These are phyloP conservation scores for Bufotes viridis DNA, from an alignment of 2,797 vertebrate genomes.

Conservation along the genomic window DNA sequence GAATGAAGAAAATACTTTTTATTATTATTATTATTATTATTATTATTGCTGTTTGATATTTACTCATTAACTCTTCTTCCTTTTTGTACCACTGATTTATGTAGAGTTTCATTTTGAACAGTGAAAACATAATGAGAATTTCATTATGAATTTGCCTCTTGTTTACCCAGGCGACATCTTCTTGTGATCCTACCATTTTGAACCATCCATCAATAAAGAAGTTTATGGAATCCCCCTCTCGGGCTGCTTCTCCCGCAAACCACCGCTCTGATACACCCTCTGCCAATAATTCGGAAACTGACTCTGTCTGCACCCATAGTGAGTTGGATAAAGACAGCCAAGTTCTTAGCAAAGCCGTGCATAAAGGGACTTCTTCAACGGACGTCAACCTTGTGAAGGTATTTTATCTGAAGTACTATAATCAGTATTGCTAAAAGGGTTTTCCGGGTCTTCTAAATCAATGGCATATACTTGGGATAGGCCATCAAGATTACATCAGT, in stretches of 20 bases:
- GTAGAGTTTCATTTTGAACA: neutral
- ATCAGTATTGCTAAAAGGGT: neutral
- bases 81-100: neutral
- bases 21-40: too few species aligned
- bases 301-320: conserved; percentile 89
- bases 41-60: neutral
- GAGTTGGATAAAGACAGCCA: conserved; percentile 86
- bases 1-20: neutral
- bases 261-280: conserved; percentile 94
- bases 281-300: conserved; percentile 89
- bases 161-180: conserved; percentile 78
- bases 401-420: neutral
- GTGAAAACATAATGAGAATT: neutral
- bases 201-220: conserved; percentile 97
- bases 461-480: too few species aligned
- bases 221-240: conserved; percentile 93
- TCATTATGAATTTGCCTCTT: conserved; percentile 22
- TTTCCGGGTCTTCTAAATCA: too few species aligned
- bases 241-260: conserved; percentile 94
- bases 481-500: too few species aligned
- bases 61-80: neutral
- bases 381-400: conserved; percentile 86
- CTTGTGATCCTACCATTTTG: conserved; percentile 84
- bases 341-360: conserved; percentile 73
- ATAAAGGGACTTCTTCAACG: conserved; percentile 79